Evolutionary conservation across 2,888 invertebrate species (phyloP).

Genomic region (Drosophila basisetae): DNA sequence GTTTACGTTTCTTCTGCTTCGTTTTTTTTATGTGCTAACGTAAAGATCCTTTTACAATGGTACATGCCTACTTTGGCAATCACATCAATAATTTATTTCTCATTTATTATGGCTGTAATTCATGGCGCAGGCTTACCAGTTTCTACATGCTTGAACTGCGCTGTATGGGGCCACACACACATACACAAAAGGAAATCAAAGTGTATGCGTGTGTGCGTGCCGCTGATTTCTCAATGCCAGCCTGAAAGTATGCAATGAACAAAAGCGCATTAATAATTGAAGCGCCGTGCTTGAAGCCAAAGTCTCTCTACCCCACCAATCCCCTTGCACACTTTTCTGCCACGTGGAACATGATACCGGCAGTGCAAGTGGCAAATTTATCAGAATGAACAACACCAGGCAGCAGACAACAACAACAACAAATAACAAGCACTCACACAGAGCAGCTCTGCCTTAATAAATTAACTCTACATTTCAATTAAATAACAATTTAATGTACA

Average conservation of each 20-base stretch:
- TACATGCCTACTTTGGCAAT: conserved; percentile 26
- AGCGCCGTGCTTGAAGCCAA: conserved; percentile 45
- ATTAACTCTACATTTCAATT: conserved; percentile 48
- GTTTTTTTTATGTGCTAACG: background rate
- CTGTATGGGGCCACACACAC: conserved; percentile 23
- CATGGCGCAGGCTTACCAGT: conserved; percentile 24
- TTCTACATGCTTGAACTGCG: conserved; percentile 36
- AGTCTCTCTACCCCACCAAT: conserved; percentile 6
- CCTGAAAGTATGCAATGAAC: conserved; percentile 79
- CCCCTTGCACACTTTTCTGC: background rate
- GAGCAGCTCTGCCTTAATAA: conserved; percentile 22
- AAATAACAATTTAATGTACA: conserved; percentile 48
- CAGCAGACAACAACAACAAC: background rate
- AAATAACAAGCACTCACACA: background rate
- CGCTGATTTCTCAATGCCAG: conserved; percentile 68
- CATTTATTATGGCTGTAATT: conserved; percentile 38
- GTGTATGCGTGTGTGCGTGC: conserved; percentile 37
- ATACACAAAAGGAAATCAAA: conserved; percentile 9
- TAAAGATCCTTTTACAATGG: conserved; percentile 15
- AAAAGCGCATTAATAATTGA: conserved; percentile 77
- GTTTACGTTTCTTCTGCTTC: background rate
- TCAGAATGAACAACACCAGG: conserved; percentile 36
- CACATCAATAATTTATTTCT: conserved; percentile 27
- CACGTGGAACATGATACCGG: conserved; percentile 62
- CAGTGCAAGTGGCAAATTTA: conserved; percentile 66